These are phyloP conservation scores for Pseudomugil gertrudae DNA, from an alignment of 2,797 vertebrate species.

Conservation along the genomic window DNA sequence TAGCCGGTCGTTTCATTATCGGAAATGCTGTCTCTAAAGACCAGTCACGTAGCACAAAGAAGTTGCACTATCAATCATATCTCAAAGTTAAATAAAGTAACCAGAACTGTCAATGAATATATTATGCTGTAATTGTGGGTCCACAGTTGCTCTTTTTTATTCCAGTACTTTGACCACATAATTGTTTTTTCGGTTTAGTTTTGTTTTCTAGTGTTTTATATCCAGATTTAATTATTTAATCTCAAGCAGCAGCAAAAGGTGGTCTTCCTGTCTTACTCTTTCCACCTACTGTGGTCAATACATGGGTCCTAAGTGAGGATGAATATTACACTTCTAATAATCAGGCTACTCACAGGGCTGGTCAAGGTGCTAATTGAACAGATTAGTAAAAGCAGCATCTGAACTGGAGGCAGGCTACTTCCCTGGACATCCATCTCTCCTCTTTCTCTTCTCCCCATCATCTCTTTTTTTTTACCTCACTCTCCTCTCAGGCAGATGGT, in stretches of 20 bases:
- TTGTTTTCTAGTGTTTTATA: constrained; percentile 8
- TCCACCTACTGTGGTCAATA: constrained; percentile 9
- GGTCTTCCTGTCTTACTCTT: constrained; percentile 19
- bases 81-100: not conserved
- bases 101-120: constrained; percentile 1
- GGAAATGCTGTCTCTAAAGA: constrained; percentile 66
- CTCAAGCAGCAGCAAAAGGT: constrained; percentile 12
- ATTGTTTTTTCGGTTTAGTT: constrained; percentile 1
- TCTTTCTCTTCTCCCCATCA: constrained; percentile 50
- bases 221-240: constrained; percentile 24
- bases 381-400: constrained; percentile 89
- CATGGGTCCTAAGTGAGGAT: constrained; percentile 81
- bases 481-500: constrained; percentile 99
- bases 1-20: constrained; percentile 59
- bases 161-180: not conserved
- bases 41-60: constrained; percentile 28
- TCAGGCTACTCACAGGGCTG: constrained; percentile 94
- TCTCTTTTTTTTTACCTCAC: constrained; percentile 83
- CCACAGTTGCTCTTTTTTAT: not conserved
- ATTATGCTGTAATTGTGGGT: not conserved
- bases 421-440: constrained; percentile 68
- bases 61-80: constrained; percentile 23
- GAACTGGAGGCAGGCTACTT: constrained; percentile 60
- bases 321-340: constrained; percentile 97
- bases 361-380: constrained; percentile 99